Base-by-base conservation (phyloP, 2,113 vertebrate species). In the Pelecanoides urinatrix region DNA sequence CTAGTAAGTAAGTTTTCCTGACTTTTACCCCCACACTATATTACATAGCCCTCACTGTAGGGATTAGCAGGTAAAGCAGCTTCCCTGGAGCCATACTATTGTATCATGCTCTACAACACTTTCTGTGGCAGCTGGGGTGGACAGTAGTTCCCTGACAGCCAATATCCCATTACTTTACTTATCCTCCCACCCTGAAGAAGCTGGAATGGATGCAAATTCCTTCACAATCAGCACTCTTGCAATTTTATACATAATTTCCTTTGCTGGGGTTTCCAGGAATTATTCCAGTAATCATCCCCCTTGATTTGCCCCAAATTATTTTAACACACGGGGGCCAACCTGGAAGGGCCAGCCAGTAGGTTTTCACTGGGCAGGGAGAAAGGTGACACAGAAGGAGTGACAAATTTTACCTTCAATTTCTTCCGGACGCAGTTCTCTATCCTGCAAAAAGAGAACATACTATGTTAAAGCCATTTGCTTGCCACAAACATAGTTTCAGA, bases 361-460 rank as follows among this genome's bases (percentile, higher is more conserved):
- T 82, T 92, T 85, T 87, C 58, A 52, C 40, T 40, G 65, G 53
- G 16, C 67, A 80, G 11, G 20, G 38, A 91, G 49, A 90, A 95
- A 95, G 49, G 40, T 58, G 65, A 89, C 53, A 74, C 56, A 91
- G 62, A 84, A 78, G 16, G 20, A 91, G 36, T 2, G 27, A 67
- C 62, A 72, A 90, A 27, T 67, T 96, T 97, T 98, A 99, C 99
- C 99, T 98, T 99, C 99, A 68, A 99, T 98, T 98, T 99, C 99
- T 96, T 99, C 99, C 0, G 99, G 99, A 77, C 99, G 99, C 94
- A 99, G 96, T 73, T 99, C 98, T 98, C 99, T 98, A 97, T 99
- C 99, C 99, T 99, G 98, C 93, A 98, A 98, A 95, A 93, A 96
- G 96, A 98, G 92, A 97, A 97, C 13, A 72, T 5, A 27, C 20